phyloP scores from a whole-genome alignment of 30 jellyfish, hydroid and myxozoan genomes.

The Clytia hemisphaerica region DNA sequence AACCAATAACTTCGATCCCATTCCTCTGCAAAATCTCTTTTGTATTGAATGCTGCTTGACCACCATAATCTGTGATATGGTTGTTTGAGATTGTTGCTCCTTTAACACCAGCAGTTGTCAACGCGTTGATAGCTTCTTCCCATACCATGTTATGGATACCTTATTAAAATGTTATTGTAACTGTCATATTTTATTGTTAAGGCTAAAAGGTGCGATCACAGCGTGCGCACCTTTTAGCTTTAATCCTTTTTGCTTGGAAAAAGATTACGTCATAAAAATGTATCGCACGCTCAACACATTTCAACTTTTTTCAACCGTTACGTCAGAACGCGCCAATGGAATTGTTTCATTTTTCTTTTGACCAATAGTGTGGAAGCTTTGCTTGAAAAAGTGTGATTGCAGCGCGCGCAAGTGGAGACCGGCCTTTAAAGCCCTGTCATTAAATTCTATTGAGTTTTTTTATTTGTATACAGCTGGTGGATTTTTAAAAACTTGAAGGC shows the following conservation, averaged over 20 bases:
- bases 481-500: no score
- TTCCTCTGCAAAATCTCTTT: constrained; percentile 21
- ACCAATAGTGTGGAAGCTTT: no score
- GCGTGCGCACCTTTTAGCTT: background rate
- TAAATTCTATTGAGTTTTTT: no score
- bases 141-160: constrained; percentile 44
- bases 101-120: constrained; percentile 67
- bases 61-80: constrained; percentile 61
- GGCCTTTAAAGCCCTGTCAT: no score
- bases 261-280: no score
- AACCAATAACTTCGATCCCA: constrained; percentile 48
- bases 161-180: background rate
- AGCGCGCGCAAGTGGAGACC: no score
- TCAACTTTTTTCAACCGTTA: no score
- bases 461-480: no score
- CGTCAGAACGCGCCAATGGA: no score
- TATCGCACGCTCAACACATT: background rate
- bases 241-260: no score
- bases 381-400: no score
- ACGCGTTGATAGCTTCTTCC: constrained; percentile 34
- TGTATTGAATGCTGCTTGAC: constrained; percentile 38
- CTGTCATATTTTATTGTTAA: background rate
- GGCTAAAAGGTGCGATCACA: background rate
- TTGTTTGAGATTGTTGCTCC: constrained; percentile 54
- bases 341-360: no score